Conservation (phyloP, 2,797 vertebrate species). For the Argentina silus region DNA sequence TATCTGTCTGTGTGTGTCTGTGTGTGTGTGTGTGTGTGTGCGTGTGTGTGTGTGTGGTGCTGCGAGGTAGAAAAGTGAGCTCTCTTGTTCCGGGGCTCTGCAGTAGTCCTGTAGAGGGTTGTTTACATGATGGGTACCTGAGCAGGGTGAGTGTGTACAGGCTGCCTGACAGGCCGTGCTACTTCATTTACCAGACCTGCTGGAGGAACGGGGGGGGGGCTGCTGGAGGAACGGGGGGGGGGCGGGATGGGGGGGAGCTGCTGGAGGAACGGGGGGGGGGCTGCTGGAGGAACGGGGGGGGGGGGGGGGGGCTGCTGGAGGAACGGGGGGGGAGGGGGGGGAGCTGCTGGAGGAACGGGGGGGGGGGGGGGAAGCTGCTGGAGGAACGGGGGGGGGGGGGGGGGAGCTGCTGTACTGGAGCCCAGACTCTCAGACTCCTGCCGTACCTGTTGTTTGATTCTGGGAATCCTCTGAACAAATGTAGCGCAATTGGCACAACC, state of each 20-base stretch:
- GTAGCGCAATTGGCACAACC: neutral
- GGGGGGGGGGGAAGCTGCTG: no score
- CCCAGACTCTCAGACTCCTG: neutral
- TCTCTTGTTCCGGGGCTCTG: constrained; percentile 59
- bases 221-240: neutral
- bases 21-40: neutral
- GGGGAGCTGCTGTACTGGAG: neutral
- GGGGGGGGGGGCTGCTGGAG: neutral
- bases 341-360: no score
- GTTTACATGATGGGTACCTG: constrained; percentile 67
- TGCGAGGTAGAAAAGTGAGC: constrained; percentile 65
- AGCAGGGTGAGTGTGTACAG: constrained; percentile 55
- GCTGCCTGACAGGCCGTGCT: constrained; percentile 49
- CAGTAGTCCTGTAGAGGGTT: constrained; percentile 49
- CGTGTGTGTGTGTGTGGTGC: constrained; percentile 29
- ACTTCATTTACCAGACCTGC: constrained; percentile 35
- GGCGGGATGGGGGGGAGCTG: neutral
- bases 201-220: neutral
- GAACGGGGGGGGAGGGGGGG: neutral
- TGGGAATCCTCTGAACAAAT: neutral
- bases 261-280: no score
- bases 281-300: no score
- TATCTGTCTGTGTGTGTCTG: neutral
- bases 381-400: neutral
- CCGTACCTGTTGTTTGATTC: neutral